Conservation (phyloP, 2,797 vertebrate species). For the Presbytis comata region DNA sequence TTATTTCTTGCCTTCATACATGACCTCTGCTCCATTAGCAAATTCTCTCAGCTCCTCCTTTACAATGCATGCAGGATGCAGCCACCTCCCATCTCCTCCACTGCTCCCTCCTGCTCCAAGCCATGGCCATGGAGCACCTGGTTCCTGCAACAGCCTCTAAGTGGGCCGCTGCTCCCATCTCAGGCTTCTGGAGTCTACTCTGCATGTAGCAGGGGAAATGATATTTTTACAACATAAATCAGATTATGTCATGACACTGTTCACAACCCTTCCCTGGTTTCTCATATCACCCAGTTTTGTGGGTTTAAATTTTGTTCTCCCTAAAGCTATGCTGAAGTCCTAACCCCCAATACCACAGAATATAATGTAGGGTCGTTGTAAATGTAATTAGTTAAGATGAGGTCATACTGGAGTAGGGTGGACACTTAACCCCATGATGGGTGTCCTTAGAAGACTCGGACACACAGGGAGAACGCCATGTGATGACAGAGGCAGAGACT, state of each 20-base stretch:
- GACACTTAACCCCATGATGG: background rate
- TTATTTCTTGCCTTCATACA: background rate
- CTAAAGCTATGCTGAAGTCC: background rate
- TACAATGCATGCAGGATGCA: background rate
- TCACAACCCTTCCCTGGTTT: background rate
- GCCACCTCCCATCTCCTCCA: background rate
- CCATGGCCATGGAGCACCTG: rapidly evolving
- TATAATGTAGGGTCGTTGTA: background rate
- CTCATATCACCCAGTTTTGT: background rate
- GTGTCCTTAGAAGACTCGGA: background rate
- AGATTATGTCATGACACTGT: background rate
- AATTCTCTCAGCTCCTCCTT: background rate
- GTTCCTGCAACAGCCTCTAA: rapidly evolving
- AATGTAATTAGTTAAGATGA: background rate
- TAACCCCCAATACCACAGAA: background rate
- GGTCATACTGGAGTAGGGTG: background rate
- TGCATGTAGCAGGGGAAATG: background rate
- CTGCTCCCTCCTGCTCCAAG: background rate
- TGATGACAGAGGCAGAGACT: background rate
- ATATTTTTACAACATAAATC: background rate
- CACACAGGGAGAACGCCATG: background rate
- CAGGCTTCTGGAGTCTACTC: background rate
- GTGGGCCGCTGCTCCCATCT: background rate
- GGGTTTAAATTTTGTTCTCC: background rate
- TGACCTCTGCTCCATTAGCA: background rate